phyloP scores from a whole-genome alignment of 2,113 vertebrate genomes.

The Callipepla squamata region DNA sequence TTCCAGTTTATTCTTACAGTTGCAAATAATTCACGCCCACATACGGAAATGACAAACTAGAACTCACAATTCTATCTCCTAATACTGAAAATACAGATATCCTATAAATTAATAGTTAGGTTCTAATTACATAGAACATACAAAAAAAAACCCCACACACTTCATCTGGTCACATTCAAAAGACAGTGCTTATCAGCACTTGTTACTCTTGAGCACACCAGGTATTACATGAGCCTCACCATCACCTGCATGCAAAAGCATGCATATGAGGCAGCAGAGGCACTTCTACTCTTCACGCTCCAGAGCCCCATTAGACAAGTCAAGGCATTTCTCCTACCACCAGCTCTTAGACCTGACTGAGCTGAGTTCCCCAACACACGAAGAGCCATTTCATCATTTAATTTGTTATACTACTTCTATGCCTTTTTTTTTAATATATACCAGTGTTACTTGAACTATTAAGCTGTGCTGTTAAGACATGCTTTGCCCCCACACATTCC shows the following conservation, averaged over 20 bases:
- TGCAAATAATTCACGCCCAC: background rate
- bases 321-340: background rate
- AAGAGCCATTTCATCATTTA: background rate
- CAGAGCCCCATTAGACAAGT: background rate
- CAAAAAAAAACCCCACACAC: too few species aligned
- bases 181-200: background rate
- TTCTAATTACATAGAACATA: background rate
- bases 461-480: background rate
- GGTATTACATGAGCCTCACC: background rate
- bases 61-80: background rate
- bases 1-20: background rate
- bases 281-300: background rate
- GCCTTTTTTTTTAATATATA: background rate
- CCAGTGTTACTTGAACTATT: background rate
- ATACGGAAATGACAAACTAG: background rate
- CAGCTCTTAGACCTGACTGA: background rate
- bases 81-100: background rate
- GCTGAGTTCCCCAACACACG: background rate
- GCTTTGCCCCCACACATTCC: background rate
- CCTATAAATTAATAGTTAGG: background rate
- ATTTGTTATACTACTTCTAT: background rate
- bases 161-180: background rate
- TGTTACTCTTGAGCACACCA: background rate
- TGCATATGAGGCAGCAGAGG: accelerated
- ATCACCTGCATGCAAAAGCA: background rate